Base-by-base conservation (phyloP, 2,888 invertebrate genomes). In the Thumatha senex region DNA sequence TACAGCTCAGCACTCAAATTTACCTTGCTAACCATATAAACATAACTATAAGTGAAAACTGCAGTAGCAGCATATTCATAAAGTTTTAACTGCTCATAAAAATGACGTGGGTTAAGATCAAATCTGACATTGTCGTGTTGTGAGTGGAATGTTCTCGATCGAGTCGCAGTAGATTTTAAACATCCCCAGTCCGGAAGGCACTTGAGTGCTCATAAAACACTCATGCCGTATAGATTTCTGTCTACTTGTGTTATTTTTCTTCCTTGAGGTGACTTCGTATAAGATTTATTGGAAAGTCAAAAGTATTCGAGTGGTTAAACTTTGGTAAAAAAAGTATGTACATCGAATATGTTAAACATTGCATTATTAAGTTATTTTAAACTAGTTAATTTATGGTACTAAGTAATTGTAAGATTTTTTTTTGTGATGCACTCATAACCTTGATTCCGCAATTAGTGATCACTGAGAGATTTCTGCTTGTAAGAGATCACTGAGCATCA, bases 141-240 rank as follows among this genome's bases (percentile, higher is more conserved):
- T 75, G 76, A 82, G 82, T 80, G 78, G 77, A 69, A 68, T 61
- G 74, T 72, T 69, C 78, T 80, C 76, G 78, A 82, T 80, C 72
- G 72, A 69, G 67, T 76, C 77, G 74, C 65, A 70, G 70, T 72
- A 61, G 78, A 85, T 82, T 83, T 84, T 86, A 85, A 84, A 83
- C 85, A 83, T 82, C 83, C 78, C 76, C 74, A 68, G 74, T 72
- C 76, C 79, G 82, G 80, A 80, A 83, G 76, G 76, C 78, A 76
- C 84, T 87, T 76, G 74, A 87, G 86, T 83, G 84, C 82, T 87
- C 86, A 84, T 87, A 88, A 87, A 88, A 84, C 84, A 87, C 86
- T 87, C 82, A 76, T 78, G 78, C 75, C 77, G 72, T 76, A 76
- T 77, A 78, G 76, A 78, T 77, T 70, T 70, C 72, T 72, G 74